Base-by-base conservation (phyloP, 2,797 vertebrate genomes). In the Myioborus melanocephalus region DNA sequence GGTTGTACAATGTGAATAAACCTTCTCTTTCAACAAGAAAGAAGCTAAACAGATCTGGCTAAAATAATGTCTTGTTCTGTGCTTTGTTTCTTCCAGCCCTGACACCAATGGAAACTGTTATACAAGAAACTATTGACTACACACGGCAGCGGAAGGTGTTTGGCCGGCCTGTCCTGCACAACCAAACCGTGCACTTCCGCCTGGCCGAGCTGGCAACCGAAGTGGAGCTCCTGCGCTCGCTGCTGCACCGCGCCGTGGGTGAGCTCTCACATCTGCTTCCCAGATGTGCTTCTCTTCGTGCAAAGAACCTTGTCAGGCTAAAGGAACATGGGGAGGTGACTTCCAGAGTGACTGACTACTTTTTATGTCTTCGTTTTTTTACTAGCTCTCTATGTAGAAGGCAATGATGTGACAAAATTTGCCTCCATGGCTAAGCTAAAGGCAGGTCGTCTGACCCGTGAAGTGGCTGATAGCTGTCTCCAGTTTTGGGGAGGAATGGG, bases 401-500 rank as follows among this genome's bases (percentile, higher is more conserved):
- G 98, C 65, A 98, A 98, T 0, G 98, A 99, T 81, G 98, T 98
- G 91, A 99, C 99, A 78, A 99, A 98, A 94, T 91, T 99, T 92
- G 98, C 98, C 9, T 99, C 99, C 56, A 99, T 99, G 98, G 98
- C 98, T 56, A 99, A 99, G 91, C 91, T 99, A 68, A 99, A 99
- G 95, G 98, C 89, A 1, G 98, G 98, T 14, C 98, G 98, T 5
- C 96, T 99, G 87, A 94, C 96, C 24, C 97, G 98, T 50, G 98
- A 99, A 59, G 16, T 99, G 65, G 83, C 97, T 2, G 99, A 99
- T 72, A 98, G 98, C 97, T 99, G 98, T 91, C 98, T 99, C 23
- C 99, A 99, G 97, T 99, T 97, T 84, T 99, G 99, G 98, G 99
- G 99, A 92, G 98, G 98, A 83, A 99, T 99, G 98, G 98, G 99